phyloP scores from a whole-genome alignment of 2,113 vertebrate genomes.

The Labeo rohita region DNA sequence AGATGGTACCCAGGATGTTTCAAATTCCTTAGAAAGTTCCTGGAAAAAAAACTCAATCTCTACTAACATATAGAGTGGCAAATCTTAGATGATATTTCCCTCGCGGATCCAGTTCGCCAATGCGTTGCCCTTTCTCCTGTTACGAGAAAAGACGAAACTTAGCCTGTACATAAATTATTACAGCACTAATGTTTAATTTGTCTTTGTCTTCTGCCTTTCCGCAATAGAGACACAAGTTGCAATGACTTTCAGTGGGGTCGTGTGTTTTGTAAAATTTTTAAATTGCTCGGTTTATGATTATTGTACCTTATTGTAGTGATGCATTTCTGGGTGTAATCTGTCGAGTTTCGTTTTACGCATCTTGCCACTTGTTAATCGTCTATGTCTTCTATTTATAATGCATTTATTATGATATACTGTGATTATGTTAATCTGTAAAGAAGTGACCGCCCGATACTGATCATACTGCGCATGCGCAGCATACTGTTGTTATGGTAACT shows the following conservation, averaged over 20 bases:
- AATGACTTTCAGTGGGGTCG: background rate
- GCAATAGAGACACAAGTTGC: background rate
- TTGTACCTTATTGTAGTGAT: background rate
- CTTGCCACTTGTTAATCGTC: background rate
- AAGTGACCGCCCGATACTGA: background rate
- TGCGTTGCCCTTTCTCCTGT: slow-evolving; percentile 57
- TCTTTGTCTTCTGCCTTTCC: slow-evolving; percentile 44
- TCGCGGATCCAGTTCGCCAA: slow-evolving; percentile 45
- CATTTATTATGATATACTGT: background rate
- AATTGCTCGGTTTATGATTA: background rate
- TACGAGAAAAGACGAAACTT: slow-evolving; percentile 57
- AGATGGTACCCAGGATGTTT: slow-evolving; percentile 2
- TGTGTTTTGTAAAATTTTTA: background rate
- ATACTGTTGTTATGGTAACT: slow-evolving; percentile 5
- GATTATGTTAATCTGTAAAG: background rate
- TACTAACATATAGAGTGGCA: slow-evolving; percentile 48
- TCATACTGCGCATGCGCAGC: background rate
- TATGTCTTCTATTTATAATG: background rate
- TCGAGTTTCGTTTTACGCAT: background rate
- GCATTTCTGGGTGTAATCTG: background rate
- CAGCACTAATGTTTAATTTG: slow-evolving; percentile 58
- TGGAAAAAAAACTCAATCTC: slow-evolving; percentile 39
- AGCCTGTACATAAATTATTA: slow-evolving; percentile 61
- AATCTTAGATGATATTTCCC: slow-evolving; percentile 54
- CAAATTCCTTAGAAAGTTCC: slow-evolving; percentile 29